Percentiles rank a stretch among this genome's conserved stretches.
Conservation (phyloP, 23 tunicate species). For the Styela plicata region DNA sequence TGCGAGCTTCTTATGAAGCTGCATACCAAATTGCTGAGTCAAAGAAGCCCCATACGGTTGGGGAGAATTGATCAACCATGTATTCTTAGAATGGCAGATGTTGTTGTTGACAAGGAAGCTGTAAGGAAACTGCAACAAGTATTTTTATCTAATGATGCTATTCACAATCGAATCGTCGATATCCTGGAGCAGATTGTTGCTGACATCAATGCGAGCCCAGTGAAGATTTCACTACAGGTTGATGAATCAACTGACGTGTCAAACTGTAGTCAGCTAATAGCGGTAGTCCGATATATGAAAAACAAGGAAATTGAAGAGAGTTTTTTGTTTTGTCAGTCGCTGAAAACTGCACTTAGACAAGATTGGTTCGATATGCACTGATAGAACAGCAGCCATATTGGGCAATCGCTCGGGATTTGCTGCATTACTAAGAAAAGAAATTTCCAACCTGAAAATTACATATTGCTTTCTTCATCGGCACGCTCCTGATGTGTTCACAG, state of each 20-base stretch:
- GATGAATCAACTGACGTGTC: constrained; percentile 61
- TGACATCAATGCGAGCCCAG: constrained; percentile 40
- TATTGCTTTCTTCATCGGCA: no score
- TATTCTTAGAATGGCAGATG: constrained; percentile 34
- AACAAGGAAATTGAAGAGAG: constrained; percentile 38
- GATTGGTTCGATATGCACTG: constrained; percentile 56
- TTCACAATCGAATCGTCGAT: constrained; percentile 38
- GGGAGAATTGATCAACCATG: constrained; percentile 46
- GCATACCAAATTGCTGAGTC: constrained; percentile 38
- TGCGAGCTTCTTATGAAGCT: constrained; percentile 48
- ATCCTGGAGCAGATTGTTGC: constrained; percentile 45
- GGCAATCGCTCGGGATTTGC: no score
- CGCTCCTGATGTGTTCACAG: no score
- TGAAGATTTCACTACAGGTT: constrained; percentile 49
- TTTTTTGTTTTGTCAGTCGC: constrained; percentile 53
- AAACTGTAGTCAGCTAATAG: constrained; percentile 39
- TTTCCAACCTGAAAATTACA: no score
- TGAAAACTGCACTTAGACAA: constrained; percentile 41
- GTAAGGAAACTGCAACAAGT: constrained; percentile 45
- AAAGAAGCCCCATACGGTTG: constrained; percentile 33
- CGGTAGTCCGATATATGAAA: constrained; percentile 54
- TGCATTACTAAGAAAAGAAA: no score
- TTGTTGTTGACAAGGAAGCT: constrained; percentile 45
- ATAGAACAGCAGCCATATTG: constrained; percentile 42
- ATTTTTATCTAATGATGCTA: constrained; percentile 44